A percentile compares a stretch with the other conserved stretches of the same genome.
Conservation (phyloP, 2,888 invertebrate species). For the Leptopilina myrica region DNA sequence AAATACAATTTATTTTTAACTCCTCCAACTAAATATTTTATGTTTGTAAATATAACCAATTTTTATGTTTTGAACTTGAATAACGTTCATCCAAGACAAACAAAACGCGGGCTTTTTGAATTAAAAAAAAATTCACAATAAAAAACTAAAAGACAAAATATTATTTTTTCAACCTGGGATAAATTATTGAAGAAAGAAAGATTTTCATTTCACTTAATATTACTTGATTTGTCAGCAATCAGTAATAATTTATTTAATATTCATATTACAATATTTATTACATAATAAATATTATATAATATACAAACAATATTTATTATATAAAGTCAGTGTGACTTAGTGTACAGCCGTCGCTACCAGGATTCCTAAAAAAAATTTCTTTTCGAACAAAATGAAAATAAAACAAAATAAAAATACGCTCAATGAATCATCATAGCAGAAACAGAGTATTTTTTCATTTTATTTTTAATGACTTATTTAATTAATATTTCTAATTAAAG, state of each 20-base stretch:
- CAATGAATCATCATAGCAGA: conserved; percentile 25
- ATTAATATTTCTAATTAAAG: conserved; percentile 6
- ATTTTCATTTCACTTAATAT: conserved; percentile 10
- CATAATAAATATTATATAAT: conserved; percentile 39
- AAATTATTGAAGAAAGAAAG: not conserved
- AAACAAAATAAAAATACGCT: conserved; percentile 1
- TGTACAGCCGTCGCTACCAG: conserved; percentile 35
- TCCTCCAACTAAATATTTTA: no score
- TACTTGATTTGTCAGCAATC: conserved; percentile 32
- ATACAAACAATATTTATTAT: conserved; percentile 39
- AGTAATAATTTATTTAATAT: conserved; percentile 42
- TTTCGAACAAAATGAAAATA: not conserved
- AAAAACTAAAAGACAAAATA: not conserved
- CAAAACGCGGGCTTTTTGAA: conserved; percentile 1
- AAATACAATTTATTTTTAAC: no score
- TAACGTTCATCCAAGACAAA: not conserved
- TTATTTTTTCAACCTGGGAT: not conserved
- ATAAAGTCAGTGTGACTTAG: conserved; percentile 41
- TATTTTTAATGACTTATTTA: not conserved
- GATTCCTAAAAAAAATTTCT: not conserved
- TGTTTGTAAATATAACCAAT: not conserved
- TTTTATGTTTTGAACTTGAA: not conserved
- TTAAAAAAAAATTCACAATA: not conserved
- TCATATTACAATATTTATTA: conserved; percentile 44
- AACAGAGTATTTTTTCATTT: not conserved